Conservation (phyloP, 2,113 vertebrate genomes). For the Ibidorhyncha struthersii region DNA sequence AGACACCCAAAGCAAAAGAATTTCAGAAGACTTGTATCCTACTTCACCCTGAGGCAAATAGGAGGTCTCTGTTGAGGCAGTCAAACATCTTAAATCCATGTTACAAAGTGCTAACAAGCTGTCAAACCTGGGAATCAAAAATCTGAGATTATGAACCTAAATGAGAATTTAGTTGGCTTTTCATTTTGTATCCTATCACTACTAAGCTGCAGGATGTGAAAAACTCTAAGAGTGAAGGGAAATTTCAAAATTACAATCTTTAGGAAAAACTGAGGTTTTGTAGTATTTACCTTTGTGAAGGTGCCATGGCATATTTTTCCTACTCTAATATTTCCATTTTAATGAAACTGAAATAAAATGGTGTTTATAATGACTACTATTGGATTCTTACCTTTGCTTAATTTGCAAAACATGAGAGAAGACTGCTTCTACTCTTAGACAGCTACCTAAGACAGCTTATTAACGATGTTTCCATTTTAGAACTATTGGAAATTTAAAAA, state of each 20-base stretch:
- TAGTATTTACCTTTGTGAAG: background rate
- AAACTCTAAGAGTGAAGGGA: background rate
- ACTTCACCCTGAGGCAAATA: background rate
- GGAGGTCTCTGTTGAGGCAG: background rate
- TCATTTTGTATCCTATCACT: background rate
- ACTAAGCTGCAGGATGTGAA: background rate
- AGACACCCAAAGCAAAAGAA: background rate
- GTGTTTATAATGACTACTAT: background rate
- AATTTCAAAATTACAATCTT: background rate
- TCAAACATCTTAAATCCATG: background rate
- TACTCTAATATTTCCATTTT: background rate
- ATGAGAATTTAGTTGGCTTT: background rate
- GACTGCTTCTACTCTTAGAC: background rate
- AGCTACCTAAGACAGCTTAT: slow-evolving; percentile 4
- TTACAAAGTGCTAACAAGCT: background rate
- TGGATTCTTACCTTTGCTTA: background rate
- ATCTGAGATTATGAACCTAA: background rate
- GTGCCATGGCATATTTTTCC: background rate
- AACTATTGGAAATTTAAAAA: background rate
- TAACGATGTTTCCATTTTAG: background rate
- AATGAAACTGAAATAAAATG: background rate
- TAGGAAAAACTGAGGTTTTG: background rate
- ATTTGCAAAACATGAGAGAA: background rate
- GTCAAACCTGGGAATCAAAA: background rate
- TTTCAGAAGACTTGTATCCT: slow-evolving; percentile 16